These are phyloP conservation scores for Lophotriccus pileatus DNA, from an alignment of 2,797 vertebrate genomes.

Conservation along the genomic window DNA sequence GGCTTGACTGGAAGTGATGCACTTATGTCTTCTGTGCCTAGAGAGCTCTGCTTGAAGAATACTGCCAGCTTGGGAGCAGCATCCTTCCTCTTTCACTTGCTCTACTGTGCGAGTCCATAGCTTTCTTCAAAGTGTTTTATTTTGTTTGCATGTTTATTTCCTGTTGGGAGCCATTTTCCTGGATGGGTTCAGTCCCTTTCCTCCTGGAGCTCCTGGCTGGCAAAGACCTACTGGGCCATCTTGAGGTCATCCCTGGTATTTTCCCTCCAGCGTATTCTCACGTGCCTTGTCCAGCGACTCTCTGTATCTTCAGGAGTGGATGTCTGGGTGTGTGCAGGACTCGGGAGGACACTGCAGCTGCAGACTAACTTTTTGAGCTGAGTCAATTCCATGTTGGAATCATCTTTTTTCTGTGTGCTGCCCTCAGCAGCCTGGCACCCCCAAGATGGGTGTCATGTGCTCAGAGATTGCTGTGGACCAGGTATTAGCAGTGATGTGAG, in stretches of 20 bases:
- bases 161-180: slow-evolving; percentile 58
- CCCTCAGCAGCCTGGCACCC: not conserved
- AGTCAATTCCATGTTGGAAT: not conserved
- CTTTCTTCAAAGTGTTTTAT: slow-evolving; percentile 34
- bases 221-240: slow-evolving; percentile 65
- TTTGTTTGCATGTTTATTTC: slow-evolving; percentile 14
- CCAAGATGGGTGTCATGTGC: fast-evolving
- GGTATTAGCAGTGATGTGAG: not conserved
- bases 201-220: slow-evolving; percentile 37
- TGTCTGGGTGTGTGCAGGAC: not conserved
- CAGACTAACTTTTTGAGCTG: not conserved
- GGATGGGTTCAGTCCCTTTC: slow-evolving; percentile 17
- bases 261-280: slow-evolving; percentile 30
- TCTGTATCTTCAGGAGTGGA: not conserved
- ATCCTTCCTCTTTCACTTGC: not conserved
- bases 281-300: not conserved
- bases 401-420: not conserved
- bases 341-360: not conserved
- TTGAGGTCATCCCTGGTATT: slow-evolving; percentile 66
- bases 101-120: not conserved
- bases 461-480: not conserved
- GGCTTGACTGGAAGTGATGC: not conserved
- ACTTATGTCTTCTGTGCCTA: not conserved
- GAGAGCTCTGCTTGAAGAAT: slow-evolving; percentile 22
- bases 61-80: slow-evolving; percentile 3